Base-by-base conservation (phyloP, 1,140 invertebrate species). In the Idris sp. region DNA sequence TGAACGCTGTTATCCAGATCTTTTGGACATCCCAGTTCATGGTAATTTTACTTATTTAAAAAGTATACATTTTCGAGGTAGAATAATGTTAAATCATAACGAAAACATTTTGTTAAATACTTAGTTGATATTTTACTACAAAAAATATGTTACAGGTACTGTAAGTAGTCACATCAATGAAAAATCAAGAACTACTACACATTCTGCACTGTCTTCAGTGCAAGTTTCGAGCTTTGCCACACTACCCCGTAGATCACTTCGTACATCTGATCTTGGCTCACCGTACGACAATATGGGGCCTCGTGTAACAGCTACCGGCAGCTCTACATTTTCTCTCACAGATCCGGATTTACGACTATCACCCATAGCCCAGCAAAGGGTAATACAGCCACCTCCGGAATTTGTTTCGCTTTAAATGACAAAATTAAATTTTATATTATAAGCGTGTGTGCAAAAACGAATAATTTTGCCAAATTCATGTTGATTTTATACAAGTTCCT, bases 211-310 rank as follows among this genome's bases (percentile, higher is more conserved):
- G 26, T 74, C 35, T 16, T 69, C 68, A 41, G 79, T 81, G 26
- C 85, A 80, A 74, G 84, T 88, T 4, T 88, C 90, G 1, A 89
- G 89, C 44, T 92, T 91, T 48, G 91, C 91, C 3, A 91, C 90
- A 0, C 77, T 92, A 33, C 92, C 92, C 1, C 85, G 92, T 9
- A 87, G 85, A 26, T 75, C 80, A 36, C 46, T 86, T 18, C 74
- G 83, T 8, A 38, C 79, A n/a, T 41, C 71, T 53, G 85, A 89
- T 65, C 71, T 87, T 65, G 80, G 86, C 64, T 84, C 86, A 72
- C 87, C 85, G 84, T 96, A 96, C 83, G 95, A 97, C 83, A 96
- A 96, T 81, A 94, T 97, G 92, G 95, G 95, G 0, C 93, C 94
- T 16, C 89, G 95, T 75, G 93, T 96, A 7, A 96, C 95, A 4